These are phyloP conservation scores for Platysternon megacephalum DNA, from an alignment of 2,113 vertebrate species.

Conservation along the genomic window DNA sequence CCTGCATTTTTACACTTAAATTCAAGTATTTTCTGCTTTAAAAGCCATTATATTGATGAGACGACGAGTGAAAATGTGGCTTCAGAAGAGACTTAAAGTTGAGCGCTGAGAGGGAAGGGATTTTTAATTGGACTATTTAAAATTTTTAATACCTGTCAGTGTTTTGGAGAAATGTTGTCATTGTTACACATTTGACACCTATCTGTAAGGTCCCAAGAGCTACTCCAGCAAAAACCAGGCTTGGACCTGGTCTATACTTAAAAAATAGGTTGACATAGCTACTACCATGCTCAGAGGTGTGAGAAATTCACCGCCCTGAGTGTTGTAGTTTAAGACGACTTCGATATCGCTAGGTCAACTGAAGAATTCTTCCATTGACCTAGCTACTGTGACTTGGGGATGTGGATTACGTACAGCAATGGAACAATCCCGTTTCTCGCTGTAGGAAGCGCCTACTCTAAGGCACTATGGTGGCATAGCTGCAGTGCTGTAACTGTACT, in stretches of 20 bases:
- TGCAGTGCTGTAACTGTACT: neutral
- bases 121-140: neutral
- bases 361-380: neutral
- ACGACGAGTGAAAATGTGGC: neutral
- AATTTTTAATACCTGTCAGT: neutral
- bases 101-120: neutral
- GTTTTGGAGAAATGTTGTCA: neutral
- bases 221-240: neutral
- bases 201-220: neutral
- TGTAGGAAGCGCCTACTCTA: neutral
- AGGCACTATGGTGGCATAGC: neutral
- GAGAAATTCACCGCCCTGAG: neutral
- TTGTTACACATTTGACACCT: fast-evolving
- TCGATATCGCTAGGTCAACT: neutral
- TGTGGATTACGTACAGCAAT: neutral
- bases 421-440: neutral
- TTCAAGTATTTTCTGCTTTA: neutral
- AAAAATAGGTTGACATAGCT: neutral
- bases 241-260: neutral
- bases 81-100: neutral
- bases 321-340: neutral
- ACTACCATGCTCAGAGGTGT: neutral
- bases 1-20: neutral
- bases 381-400: neutral
- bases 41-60: neutral